Base-by-base conservation (phyloP, 37 sponge, comb jelly and placozoan species). In the Eunapius fragilis region DNA sequence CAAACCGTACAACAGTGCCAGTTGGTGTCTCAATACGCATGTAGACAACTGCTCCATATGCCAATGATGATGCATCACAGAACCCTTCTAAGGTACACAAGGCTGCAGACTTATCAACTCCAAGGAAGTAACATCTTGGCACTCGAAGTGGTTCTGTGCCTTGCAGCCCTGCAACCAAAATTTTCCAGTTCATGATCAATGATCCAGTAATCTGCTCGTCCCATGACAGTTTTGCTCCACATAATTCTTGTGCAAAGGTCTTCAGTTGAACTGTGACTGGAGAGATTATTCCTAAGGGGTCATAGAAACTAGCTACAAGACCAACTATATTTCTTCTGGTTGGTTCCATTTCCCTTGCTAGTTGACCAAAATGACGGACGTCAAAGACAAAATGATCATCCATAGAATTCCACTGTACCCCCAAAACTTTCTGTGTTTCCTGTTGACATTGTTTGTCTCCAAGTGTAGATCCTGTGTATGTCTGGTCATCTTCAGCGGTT, bases 251-350 rank as follows among this genome's bases (percentile, higher is more conserved):
- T 31, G 74, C 25, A 35, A 82, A 37, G 26, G 71, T 82, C 83
- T 84, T 84, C 31, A 84, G 76, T 45, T 38, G 30, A 74, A 84
- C 41, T 33, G 76, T 74, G 75, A 84, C 25, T n/a, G 84, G 86
- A 17, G 86, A 72, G 28, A 85, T 70, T 25, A 85, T 12, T 25
- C 79, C 86, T n/a, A 85, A 41, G n/a, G 86, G 86, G 48, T 85
- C 84, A 74, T 84, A 85, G 34, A 77, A 77, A 24, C 27, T 28
- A 2, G 77, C 45, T 71, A 67, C 70, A 36, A 69, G 35, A 32
- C 48, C 25, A 68, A 85, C 86, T n/a, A 85, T 37, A 33, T 25
- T 32, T 70, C 86, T 77, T 69, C 80, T 85, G 28, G 86, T 68
- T 67, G 79, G 79, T 25, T 30, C 27, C 22, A 38, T 4, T n/a